phyloP scores from a whole-genome alignment of 2,113 vertebrate genomes.

The Clarias magur region DNA sequence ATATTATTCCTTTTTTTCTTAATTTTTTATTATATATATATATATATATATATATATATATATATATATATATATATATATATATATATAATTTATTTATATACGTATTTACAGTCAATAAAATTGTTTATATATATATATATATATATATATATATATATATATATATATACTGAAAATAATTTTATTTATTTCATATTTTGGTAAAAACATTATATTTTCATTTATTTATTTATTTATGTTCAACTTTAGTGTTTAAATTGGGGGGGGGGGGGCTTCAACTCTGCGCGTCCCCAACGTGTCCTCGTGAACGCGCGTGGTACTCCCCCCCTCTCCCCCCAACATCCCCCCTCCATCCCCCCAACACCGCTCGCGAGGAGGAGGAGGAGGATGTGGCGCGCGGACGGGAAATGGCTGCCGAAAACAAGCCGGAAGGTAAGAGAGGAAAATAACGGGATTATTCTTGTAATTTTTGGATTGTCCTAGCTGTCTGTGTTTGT shows the following conservation, averaged over 20 bases:
- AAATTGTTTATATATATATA: too few relatives aligned
- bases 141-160: too few relatives aligned
- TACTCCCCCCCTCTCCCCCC: constrained; percentile 43
- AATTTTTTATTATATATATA: too few relatives aligned
- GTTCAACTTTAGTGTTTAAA: background rate
- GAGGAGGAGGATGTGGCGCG: constrained; percentile 97
- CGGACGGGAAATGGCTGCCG: constrained; percentile 99
- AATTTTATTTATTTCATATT: too few relatives aligned
- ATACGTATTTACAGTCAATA: too few relatives aligned
- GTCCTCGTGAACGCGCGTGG: constrained; percentile 67
- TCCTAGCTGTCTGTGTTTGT: background rate
- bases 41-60: too few relatives aligned
- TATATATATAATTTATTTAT: too few relatives aligned
- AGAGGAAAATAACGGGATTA: constrained; percentile 69
- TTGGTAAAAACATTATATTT: background rate
- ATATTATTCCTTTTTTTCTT: too few relatives aligned
- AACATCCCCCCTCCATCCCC: constrained; percentile 24
- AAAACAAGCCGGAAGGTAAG: constrained; percentile 99
- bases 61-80: too few relatives aligned
- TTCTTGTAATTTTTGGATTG: constrained; percentile 34
- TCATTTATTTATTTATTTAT: background rate
- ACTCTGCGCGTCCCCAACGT: constrained; percentile 51
- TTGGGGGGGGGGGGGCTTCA: constrained; percentile 64
- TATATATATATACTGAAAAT: too few relatives aligned
- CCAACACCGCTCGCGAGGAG: constrained; percentile 70